Percentiles rank a stretch among this genome's conserved stretches.
phyloP scores from a whole-genome alignment of 1,140 invertebrate genomes.

The Drosophila novamexicana region DNA sequence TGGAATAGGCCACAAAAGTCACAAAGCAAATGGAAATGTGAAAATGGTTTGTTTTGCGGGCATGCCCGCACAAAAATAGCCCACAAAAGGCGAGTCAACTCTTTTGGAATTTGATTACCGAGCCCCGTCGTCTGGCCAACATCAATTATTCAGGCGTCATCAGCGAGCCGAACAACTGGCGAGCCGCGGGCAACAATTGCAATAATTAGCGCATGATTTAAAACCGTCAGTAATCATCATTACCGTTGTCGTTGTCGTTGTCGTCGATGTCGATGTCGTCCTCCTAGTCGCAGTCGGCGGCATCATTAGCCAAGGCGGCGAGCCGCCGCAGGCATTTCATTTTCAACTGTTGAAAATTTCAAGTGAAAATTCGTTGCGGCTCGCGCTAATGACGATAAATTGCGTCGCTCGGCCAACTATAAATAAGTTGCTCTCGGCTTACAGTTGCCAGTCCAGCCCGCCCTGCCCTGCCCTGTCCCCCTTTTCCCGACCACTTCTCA shows the following conservation, averaged over 20 bases:
- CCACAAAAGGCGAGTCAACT: conserved; percentile 62
- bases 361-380: conserved; percentile 73
- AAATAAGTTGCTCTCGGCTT: conserved; percentile 72
- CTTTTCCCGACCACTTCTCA: not conserved
- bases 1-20: conserved; percentile 24
- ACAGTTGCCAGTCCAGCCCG: conserved; percentile 10
- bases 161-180: conserved; percentile 37
- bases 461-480: conserved; percentile 10
- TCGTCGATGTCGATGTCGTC: conserved; percentile 4
- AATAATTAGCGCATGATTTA: conserved; percentile 83
- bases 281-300: conserved; percentile 18
- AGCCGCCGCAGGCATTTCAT: conserved; percentile 72
- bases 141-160: conserved; percentile 73
- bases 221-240: conserved; percentile 82
- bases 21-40: conserved; percentile 32
- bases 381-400: conserved; percentile 77
- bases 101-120: conserved; percentile 71
- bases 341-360: conserved; percentile 74
- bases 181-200: conserved; percentile 68
- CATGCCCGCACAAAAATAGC: conserved; percentile 27
- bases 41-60: conserved; percentile 54
- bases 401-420: conserved; percentile 66
- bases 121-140: conserved; percentile 49
- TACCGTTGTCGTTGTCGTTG: conserved; percentile 62
- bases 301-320: conserved; percentile 67